phyloP scores from a whole-genome alignment of 35 echinoderm and acorn worm species.

The Acanthaster planci region DNA sequence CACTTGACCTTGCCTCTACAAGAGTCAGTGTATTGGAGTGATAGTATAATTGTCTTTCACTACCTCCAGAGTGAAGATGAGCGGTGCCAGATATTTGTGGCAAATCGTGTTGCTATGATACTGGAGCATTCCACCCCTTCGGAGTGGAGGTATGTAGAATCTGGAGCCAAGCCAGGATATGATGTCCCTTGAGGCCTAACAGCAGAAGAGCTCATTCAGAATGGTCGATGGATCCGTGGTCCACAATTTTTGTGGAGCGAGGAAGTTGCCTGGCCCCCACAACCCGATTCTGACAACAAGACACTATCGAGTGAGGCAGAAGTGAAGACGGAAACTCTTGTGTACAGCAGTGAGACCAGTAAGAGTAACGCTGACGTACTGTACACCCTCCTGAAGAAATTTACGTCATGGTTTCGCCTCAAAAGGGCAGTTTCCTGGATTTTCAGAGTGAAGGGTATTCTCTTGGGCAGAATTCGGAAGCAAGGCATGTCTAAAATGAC shows the following conservation, averaged over 20 bases:
- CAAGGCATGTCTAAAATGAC: too few relatives aligned
- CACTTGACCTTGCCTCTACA: slow-evolving; percentile 40
- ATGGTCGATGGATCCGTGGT: slow-evolving; percentile 40
- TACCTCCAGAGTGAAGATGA: slow-evolving; percentile 58
- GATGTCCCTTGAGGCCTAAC: slow-evolving; percentile 56
- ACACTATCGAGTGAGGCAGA: too few relatives aligned
- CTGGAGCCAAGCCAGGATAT: slow-evolving; percentile 55
- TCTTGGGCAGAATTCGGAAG: not conserved
- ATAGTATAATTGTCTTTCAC: slow-evolving; percentile 50
- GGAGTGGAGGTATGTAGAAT: slow-evolving; percentile 62
- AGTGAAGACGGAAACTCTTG: too few relatives aligned
- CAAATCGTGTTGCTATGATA: slow-evolving; percentile 36
- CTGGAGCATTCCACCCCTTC: slow-evolving; percentile 40
- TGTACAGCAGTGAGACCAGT: too few relatives aligned
- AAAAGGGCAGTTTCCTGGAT: not conserved
- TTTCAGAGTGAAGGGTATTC: slow-evolving; percentile 28
- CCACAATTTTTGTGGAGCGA: slow-evolving; percentile 63
- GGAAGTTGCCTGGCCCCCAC: too few relatives aligned
- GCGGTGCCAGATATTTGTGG: slow-evolving; percentile 44
- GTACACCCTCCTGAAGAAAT: too few relatives aligned
- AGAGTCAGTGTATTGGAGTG: slow-evolving; percentile 50
- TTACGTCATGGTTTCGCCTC: slow-evolving; percentile 17
- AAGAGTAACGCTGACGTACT: too few relatives aligned
- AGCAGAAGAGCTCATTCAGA: slow-evolving; percentile 21
- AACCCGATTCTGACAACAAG: too few relatives aligned